A percentile compares a stretch with the other conserved stretches of the same genome.
Conservation (phyloP, 2,113 vertebrate species). For the Vidua macroura region DNA sequence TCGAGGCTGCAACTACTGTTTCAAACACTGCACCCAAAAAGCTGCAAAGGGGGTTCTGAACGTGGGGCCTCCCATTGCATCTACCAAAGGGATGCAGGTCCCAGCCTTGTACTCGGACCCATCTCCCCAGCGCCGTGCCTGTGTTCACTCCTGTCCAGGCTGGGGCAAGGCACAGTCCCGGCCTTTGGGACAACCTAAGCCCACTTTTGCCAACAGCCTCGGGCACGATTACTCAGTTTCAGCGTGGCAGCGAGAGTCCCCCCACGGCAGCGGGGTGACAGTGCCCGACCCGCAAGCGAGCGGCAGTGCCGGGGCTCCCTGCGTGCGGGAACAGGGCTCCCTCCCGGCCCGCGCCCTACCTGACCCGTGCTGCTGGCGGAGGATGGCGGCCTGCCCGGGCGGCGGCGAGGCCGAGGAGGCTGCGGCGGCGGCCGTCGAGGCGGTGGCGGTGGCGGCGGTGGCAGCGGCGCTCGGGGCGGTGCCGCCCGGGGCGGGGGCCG, state of each 20-base stretch:
- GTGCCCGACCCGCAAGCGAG: not conserved
- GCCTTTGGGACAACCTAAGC: fast-evolving
- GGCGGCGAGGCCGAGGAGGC: slow-evolving; percentile 80
- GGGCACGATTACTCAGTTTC: fast-evolving
- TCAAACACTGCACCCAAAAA: not conserved
- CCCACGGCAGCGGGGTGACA: fast-evolving
- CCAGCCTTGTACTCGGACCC: fast-evolving
- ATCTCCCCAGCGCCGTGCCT: not conserved
- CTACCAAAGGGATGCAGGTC: fast-evolving
- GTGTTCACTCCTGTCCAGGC: fast-evolving
- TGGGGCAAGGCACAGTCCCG: fast-evolving
- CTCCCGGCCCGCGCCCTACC: slow-evolving; percentile 70
- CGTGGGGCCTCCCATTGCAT: fast-evolving
- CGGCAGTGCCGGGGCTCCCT: fast-evolving
- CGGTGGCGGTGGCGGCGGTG: not conserved
- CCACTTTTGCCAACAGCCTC: fast-evolving
- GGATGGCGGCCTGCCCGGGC: slow-evolving; percentile 76
- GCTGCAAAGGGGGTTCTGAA: not conserved
- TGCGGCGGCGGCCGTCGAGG: slow-evolving; percentile 49
- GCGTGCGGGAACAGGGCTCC: not conserved
- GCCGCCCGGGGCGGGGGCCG: too few species aligned
- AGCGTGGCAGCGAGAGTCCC: not conserved
- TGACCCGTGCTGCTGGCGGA: slow-evolving; percentile 81
- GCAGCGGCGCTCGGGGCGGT: not conserved
- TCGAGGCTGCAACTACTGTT: not conserved